phyloP scores from a whole-genome alignment of 1,140 invertebrate genomes.

The Heliconius hewitsoni region DNA sequence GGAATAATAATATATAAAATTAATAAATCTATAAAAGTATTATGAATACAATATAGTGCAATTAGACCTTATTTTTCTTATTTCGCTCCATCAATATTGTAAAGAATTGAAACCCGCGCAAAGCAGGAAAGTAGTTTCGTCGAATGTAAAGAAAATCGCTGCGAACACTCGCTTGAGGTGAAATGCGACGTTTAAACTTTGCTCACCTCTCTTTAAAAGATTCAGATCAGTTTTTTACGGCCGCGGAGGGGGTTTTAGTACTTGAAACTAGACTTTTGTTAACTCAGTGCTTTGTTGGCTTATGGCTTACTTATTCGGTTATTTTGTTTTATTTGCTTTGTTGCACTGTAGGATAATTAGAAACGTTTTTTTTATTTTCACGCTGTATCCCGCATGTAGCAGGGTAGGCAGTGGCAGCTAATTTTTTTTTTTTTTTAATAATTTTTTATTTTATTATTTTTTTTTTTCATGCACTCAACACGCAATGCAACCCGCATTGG shows the following conservation, averaged over 20 bases:
- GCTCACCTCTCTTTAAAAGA: conserved; percentile 15
- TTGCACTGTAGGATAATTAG: background rate
- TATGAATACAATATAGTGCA: background rate
- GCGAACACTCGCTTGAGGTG: conserved; percentile 12
- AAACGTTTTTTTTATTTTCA: background rate
- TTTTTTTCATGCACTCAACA: too few relatives aligned
- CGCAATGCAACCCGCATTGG: too few relatives aligned
- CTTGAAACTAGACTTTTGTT: conserved; percentile 5
- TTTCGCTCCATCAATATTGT: background rate
- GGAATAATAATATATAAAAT: background rate
- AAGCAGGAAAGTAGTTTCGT: conserved; percentile 11
- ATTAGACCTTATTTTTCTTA: background rate
- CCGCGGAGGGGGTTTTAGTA: background rate
- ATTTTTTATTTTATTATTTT: too few relatives aligned
- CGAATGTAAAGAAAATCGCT: conserved; percentile 18
- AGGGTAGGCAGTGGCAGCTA: too few relatives aligned
- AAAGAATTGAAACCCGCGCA: background rate
- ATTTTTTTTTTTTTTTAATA: too few relatives aligned
- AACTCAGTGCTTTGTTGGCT: conserved; percentile 8
- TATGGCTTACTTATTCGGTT: background rate
- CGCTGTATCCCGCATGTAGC: too few relatives aligned
- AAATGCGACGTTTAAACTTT: conserved; percentile 12
- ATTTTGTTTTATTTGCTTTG: background rate
- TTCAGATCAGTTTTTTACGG: conserved; percentile 12
- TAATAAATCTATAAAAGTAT: too few relatives aligned